phyloP scores from a whole-genome alignment of 2,113 vertebrate species.

The Morphnarchus princeps region DNA sequence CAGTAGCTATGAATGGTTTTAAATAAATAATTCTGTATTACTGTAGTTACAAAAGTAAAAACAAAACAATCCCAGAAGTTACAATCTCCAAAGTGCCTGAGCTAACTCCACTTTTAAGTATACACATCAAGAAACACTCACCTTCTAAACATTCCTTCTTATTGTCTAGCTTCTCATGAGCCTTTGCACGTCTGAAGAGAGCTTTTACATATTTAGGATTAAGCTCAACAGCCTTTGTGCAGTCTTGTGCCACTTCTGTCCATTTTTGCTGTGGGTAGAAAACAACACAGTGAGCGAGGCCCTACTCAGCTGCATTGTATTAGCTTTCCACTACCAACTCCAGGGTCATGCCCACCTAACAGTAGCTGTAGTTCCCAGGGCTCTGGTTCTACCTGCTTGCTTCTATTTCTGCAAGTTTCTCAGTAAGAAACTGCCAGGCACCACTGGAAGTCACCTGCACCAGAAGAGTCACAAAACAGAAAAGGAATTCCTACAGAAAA shows the following conservation, averaged over 20 bases:
- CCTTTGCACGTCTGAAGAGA: slow-evolving; percentile 95
- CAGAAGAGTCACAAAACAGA: neutral
- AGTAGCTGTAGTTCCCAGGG: neutral
- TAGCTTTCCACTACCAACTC: neutral
- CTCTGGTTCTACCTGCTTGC: neutral
- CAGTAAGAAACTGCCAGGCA: neutral
- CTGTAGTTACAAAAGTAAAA: neutral
- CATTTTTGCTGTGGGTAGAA: slow-evolving; percentile 86
- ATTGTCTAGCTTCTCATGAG: slow-evolving; percentile 94
- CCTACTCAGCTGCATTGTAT: neutral
- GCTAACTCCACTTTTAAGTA: neutral
- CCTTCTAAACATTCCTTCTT: slow-evolving; percentile 98
- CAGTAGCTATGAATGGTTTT: neutral
- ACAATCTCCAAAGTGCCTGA: neutral
- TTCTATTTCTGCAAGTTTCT: neutral
- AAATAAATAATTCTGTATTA: neutral
- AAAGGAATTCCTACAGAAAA: neutral
- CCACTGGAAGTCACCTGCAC: neutral
- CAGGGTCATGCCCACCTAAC: neutral
- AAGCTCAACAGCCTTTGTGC: slow-evolving; percentile 90
- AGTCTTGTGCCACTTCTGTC: slow-evolving; percentile 94
- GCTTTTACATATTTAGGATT: slow-evolving; percentile 98
- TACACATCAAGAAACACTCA: slow-evolving; percentile 48
- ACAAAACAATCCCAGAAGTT: neutral
- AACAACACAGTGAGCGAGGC: neutral